These are phyloP conservation scores for Sphaeramia orbicularis DNA, from an alignment of 2,797 vertebrate species.

Conservation along the genomic window DNA sequence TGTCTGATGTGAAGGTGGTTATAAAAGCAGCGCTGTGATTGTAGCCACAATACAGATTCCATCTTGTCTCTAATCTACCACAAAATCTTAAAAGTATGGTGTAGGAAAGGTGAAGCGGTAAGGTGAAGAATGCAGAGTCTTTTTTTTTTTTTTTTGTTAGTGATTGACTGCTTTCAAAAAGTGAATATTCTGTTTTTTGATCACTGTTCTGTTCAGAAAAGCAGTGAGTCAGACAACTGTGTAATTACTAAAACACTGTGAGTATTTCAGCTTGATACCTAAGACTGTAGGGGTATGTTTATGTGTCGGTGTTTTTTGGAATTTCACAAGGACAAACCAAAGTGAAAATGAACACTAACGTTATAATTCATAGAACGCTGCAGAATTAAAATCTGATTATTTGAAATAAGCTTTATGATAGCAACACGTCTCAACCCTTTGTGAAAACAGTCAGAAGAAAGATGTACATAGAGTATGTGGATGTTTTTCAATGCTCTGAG, in stretches of 20 bases:
- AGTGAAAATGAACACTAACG: slow-evolving; percentile 43
- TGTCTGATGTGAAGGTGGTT: slow-evolving; percentile 78
- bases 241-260: not conserved
- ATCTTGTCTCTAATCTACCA: slow-evolving; percentile 78
- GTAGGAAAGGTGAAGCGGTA: slow-evolving; percentile 53
- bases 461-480: slow-evolving; percentile 11
- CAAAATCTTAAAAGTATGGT: slow-evolving; percentile 61
- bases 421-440: slow-evolving; percentile 36
- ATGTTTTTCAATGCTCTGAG: slow-evolving; percentile 49
- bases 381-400: slow-evolving; percentile 56
- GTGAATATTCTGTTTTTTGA: slow-evolving; percentile 15
- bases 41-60: slow-evolving; percentile 87
- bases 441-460: slow-evolving; percentile 48
- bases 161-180: slow-evolving; percentile 43
- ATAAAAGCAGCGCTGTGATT: slow-evolving; percentile 76
- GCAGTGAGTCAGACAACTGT: slow-evolving; percentile 3
- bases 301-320: slow-evolving; percentile 32
- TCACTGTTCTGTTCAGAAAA: not conserved
- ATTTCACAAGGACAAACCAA: slow-evolving; percentile 69
- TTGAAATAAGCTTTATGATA: slow-evolving; percentile 49
- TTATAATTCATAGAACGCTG: not conserved
- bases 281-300: slow-evolving; percentile 6
- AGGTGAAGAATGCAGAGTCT: slow-evolving; percentile 49
- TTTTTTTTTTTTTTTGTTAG: slow-evolving; percentile 38
- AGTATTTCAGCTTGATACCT: not conserved